Conservation (phyloP, 2,797 vertebrate genomes). For the Clarias fuscus region DNA sequence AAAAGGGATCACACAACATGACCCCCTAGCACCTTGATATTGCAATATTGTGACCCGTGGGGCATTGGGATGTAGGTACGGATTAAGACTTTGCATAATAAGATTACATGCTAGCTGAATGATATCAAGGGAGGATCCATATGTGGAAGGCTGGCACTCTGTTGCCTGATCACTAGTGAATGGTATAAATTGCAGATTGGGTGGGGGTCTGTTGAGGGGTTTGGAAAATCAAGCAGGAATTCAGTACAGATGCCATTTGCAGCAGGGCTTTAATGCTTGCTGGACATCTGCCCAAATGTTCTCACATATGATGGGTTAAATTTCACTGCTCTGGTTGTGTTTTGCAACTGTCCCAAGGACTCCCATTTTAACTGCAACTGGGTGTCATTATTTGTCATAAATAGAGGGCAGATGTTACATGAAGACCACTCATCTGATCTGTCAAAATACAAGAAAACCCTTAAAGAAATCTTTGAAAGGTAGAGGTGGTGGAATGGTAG, state of each 20-base stretch:
- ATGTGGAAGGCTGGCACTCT: constrained; percentile 80
- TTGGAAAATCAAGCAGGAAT: constrained; percentile 82
- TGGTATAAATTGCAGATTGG: constrained; percentile 69
- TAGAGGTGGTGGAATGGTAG: background rate
- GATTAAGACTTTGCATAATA: constrained; percentile 97
- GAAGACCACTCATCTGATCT: constrained; percentile 19
- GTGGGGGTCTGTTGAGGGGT: constrained; percentile 63
- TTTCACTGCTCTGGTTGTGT: background rate
- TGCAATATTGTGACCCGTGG: constrained; percentile 85
- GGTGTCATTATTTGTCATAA: constrained; percentile 13
- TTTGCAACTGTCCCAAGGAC: constrained; percentile 22
- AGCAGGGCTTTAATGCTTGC: constrained; percentile 73
- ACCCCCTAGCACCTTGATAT: constrained; percentile 92
- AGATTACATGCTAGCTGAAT: constrained; percentile 93
- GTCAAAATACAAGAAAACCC: constrained; percentile 1
- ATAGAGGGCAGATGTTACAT: constrained; percentile 22
- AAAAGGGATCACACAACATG: constrained; percentile 91
- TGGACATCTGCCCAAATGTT: constrained; percentile 63
- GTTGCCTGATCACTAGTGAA: constrained; percentile 50
- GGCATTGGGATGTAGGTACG: constrained; percentile 88
- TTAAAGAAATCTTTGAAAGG: constrained; percentile 3
- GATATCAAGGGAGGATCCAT: constrained; percentile 93
- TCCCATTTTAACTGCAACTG: constrained; percentile 1
- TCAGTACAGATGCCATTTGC: constrained; percentile 74
- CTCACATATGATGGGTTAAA: constrained; percentile 32